Conservation (phyloP, 2,888 invertebrate genomes). For the Acleris laterana region DNA sequence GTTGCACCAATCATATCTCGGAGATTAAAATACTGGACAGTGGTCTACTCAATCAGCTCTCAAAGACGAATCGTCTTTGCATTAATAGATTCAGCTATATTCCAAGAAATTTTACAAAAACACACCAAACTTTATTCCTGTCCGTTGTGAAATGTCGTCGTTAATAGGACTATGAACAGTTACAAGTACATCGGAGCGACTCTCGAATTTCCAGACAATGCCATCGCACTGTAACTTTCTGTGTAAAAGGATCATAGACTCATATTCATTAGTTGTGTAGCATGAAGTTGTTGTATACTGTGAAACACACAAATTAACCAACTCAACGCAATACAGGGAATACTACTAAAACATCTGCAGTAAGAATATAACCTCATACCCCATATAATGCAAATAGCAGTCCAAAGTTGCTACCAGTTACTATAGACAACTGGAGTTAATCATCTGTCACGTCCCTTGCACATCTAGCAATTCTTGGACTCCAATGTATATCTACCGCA, state of each 20-base stretch:
- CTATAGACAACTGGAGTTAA: background rate
- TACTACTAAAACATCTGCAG: background rate
- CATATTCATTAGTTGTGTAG: slow-evolving; percentile 5
- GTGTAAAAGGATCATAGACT: slow-evolving; percentile 15
- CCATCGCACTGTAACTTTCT: slow-evolving; percentile 18
- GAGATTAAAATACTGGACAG: too few relatives aligned
- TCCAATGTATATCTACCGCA: background rate
- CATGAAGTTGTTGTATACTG: slow-evolving; percentile 26
- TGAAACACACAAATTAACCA: slow-evolving; percentile 4
- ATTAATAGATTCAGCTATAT: too few relatives aligned
- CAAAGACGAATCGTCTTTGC: too few relatives aligned
- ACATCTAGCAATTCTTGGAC: background rate
- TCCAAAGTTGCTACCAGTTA: too few relatives aligned
- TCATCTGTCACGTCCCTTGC: too few relatives aligned
- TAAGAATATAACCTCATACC: background rate
- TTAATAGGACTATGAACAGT: background rate
- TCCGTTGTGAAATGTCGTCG: slow-evolving; percentile 9
- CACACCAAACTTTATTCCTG: background rate
- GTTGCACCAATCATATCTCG: too few relatives aligned
- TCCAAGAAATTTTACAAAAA: background rate
- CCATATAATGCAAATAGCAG: background rate
- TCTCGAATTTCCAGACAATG: slow-evolving; percentile 26
- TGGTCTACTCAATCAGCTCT: too few relatives aligned
- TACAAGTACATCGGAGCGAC: background rate
- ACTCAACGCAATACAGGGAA: background rate